Conservation (phyloP, 2,797 vertebrate genomes). For the Cyprinella venusta region DNA sequence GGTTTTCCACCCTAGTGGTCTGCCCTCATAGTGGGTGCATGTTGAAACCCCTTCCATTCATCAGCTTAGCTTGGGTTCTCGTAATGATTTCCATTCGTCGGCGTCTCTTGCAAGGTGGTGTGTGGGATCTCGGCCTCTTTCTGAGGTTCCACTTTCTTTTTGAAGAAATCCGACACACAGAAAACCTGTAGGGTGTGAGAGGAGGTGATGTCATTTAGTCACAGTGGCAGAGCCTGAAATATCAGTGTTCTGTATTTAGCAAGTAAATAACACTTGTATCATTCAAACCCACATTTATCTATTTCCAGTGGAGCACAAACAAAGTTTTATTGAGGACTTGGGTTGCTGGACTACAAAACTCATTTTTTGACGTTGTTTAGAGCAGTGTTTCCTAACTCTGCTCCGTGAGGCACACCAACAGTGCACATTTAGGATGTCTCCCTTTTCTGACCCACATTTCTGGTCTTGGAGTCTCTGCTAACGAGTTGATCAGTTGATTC, state of each 20-base stretch:
- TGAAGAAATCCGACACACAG: conserved; percentile 95
- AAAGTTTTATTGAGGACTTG: too few relatives aligned
- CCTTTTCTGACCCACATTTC: too few relatives aligned
- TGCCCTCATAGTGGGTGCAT: conserved; percentile 68
- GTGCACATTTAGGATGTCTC: too few relatives aligned
- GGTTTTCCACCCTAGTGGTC: conserved; percentile 77
- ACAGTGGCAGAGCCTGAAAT: background rate
- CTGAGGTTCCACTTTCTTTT: conserved; percentile 71
- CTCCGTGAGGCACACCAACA: too few relatives aligned
- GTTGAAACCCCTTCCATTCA: conserved; percentile 59
- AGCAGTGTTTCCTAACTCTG: background rate
- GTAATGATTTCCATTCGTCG: conserved; percentile 89
- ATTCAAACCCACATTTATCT: too few relatives aligned
- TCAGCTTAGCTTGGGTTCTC: conserved; percentile 82
- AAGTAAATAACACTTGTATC: background rate
- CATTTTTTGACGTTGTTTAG: background rate
- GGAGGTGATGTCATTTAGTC: background rate
- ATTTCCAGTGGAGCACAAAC: background rate
- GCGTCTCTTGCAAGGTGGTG: conserved; percentile 87
- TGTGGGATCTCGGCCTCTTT: conserved; percentile 84
- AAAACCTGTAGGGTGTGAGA: conserved; percentile 73
- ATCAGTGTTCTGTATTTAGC: background rate
- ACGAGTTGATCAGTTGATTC: too few relatives aligned
- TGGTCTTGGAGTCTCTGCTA: too few relatives aligned
- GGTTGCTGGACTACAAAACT: background rate